Conservation (phyloP, 2,888 invertebrate genomes). For the Philopedon plagiatum region DNA sequence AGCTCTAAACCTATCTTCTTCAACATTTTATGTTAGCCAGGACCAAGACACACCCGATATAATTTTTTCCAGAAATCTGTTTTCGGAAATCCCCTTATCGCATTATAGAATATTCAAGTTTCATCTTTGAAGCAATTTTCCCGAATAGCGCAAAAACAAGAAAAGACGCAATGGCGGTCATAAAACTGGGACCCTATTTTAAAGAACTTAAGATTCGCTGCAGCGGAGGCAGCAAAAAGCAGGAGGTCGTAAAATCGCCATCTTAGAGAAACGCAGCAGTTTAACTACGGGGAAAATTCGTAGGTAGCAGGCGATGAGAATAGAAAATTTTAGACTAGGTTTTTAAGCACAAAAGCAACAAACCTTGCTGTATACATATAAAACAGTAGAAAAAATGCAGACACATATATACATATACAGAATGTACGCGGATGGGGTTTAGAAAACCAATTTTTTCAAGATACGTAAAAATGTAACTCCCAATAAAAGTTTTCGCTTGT, state of each 20-base stretch:
- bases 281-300: not conserved
- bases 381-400: too few relatives aligned
- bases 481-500: too few relatives aligned
- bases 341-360: not conserved
- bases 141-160: conserved; percentile 18
- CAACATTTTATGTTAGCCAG: too few relatives aligned
- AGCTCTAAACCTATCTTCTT: too few relatives aligned
- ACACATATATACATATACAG: too few relatives aligned
- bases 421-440: too few relatives aligned
- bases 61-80: not conserved
- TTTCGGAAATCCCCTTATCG: conserved; percentile 14
- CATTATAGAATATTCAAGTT: conserved; percentile 24
- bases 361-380: too few relatives aligned
- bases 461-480: too few relatives aligned
- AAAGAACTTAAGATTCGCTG: conserved; percentile 26
- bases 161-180: conserved; percentile 24
- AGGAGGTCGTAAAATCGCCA: conserved; percentile 8
- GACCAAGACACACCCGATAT: too few relatives aligned
- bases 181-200: conserved; percentile 27
- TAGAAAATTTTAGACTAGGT: not conserved
- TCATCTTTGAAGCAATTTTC: conserved; percentile 20
- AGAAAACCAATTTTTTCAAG: too few relatives aligned
- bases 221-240: conserved; percentile 21
- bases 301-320: not conserved
- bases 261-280: not conserved